Base-by-base conservation (phyloP, 2,797 vertebrate species). In the Luscinia megarhynchos region DNA sequence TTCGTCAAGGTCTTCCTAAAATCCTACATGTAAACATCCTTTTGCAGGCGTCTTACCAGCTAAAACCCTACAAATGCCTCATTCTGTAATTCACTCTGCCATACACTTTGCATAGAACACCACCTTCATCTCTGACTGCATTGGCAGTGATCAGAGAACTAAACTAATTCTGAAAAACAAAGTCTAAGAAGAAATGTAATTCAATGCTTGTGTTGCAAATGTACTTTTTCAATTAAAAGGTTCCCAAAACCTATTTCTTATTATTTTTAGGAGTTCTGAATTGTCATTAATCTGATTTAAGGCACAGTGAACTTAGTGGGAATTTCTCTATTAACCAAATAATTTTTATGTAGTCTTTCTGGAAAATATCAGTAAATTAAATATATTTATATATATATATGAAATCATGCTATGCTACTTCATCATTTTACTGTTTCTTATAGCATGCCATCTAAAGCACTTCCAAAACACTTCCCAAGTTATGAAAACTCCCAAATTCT, bases 1-100 rank as follows among this genome's bases (percentile, higher is more conserved):
- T 75, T 95, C 84, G 18, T 43, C 50, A 86, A 87, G 67, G 64
- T 69, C 51, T 53, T 92, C 48, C 87, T 95, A 64, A 94, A 93
- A 95, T 68, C 62, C 87, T 79, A 68, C 24, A 79, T 24, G 40
- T 76, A 69, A 95, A 74, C n/a, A 46, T 88, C 73, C 50, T 91
- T 93, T 68, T 88, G 61, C 50, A 94, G 87, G 66, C 51, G 12
- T 75, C 86, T 95, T 69, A 55, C 24, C 75, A 81, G 41, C 53
- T 86, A 73, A 82, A 91, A 84, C 50, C 57, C 12, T 53, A 59
- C 22, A 78, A n/a, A 80, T 12, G 64, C 40, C 57, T 87, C 67
- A 57, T 87, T 50, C 89, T 75, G 67, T 30, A 95, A 76, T 84
- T 45, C 29, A 36, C 24, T 87, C 30, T 4, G 4, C 68, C 51